Evolutionary conservation across 1,140 invertebrate genomes (phyloP), one percentile per base, ranked within the genome.

Genomic region (Phymorhynchus buccinoides): DNA sequence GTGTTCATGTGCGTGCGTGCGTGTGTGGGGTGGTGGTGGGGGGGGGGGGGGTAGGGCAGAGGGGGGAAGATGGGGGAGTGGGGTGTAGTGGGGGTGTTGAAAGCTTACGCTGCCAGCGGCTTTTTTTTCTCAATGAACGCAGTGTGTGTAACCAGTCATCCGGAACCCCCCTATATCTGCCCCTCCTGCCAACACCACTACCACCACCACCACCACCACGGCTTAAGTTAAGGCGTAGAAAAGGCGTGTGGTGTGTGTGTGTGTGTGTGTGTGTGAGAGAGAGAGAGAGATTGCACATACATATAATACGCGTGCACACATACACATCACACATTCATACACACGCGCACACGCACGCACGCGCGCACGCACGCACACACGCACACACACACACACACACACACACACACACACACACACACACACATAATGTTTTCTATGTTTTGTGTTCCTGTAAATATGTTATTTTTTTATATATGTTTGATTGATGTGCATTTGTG

Each of bases 231-330:
- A n/a, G n/a, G n/a, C n/a, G n/a, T n/a, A n/a, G n/a, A n/a, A n/a
- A n/a, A 48, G 6, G 44, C 18, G 44, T 48, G 44, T 48, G 6
- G 6, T 48, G 44, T 48, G 44, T 18, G 44, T 48, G 44, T 48
- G 44, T 48, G 6, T 48, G 44, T 48, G 6, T 48, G 44, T 48
- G 44, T 48, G 68, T 30, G n/a, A 32, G 68, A 35, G 68, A 73
- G 68, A 73, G 68, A 73, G 68, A 73, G 68, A 73, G 68, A 73
- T n/a, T 35, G 68, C 62, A 66, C 18, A 27, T 66, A n/a, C n/a
- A n/a, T n/a, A n/a, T n/a, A n/a, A 30, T n/a, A 66, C 62, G 27
- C 62, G n/a, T n/a, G 27, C 62, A 66, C 62, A 30, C 62, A 66
- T n/a, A 30, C 62, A 66, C 62, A 22, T n/a, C 62, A 16, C 4